Base-by-base conservation (phyloP, 2,888 invertebrate genomes). In the Clostera curtula region DNA sequence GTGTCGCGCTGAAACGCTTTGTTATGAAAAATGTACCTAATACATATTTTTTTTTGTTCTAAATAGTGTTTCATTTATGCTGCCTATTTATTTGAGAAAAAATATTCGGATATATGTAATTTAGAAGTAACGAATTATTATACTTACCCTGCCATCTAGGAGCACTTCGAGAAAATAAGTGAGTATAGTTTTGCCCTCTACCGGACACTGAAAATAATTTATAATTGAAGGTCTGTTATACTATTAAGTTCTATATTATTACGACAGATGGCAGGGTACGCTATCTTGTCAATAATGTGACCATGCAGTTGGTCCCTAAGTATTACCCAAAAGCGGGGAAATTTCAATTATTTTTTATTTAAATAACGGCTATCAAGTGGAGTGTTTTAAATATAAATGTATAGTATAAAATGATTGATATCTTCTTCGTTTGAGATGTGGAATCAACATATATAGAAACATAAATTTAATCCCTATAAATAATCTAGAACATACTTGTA, bases 1-100 rank as follows among this genome's bases (percentile, higher is more conserved):
- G 48, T 53, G 43, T 56, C 47, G 50, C 45, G 47, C 49, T 57
- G 45, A 59, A 61, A 59, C 47, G 77, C 77, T 77, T 77, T 79
- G 76, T 76, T 76, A 76, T 61, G 65, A 59, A 34, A 60, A 68
- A 72, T 69, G 58, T 61, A 75, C n/a, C n/a, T n/a, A n/a, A n/a
- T n/a, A 67, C 69, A 72, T 47, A 75, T 66, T 65, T 70, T 73
- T 72, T 68, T 73, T 75, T 75, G 66, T 70, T 74, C 74, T 55
- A 63, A 38, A 31, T 24, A 24, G 37, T 20, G 54, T 63, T 62
- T 64, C 66, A 75, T 54, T 61, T 43, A 34, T 50, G 23, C 48
- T 28, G n/a, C n/a, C n/a, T n/a, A n/a, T n/a, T n/a, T n/a, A n/a
- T n/a, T n/a, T n/a, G n/a, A n/a, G n/a, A n/a, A n/a, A n/a, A n/a